Evolutionary conservation across 2,797 vertebrate genomes (phyloP), one percentile per base, ranked within the genome.

Genomic region (Lemur catta): DNA sequence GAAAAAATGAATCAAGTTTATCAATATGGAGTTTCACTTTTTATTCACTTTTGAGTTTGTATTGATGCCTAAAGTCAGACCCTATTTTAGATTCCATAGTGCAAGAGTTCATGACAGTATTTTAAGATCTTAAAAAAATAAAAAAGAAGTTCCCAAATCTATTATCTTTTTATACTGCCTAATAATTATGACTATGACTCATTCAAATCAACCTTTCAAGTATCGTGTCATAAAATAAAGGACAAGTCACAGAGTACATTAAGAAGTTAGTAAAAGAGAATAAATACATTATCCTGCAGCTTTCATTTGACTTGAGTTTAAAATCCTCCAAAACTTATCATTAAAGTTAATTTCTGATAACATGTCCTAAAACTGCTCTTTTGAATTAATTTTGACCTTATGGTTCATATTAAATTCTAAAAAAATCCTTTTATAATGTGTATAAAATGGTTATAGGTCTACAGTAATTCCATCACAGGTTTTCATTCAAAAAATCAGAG

Each of bases 101-200:
- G 89, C 11, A 97, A 98, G 43, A 65, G 63, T 96, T 97, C 97
- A 96, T 18, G 0, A 26, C 89, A 86, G 12, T 89, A 95, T 92
- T 98, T 94, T 97, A 96, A 94, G 82, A 85, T 79, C 76, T 96
- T 13, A 92, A 94, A 95, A 89, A 89, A 84, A 59, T 30, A 38
- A 92, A 78, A 92, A 97, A 97, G 90, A 76, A 93, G 33, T 72
- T 98, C 63, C 81, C 85, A 97, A 98, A 98, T 95, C 97, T 97
- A 97, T 97, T 98, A 96, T 96, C 43, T 94, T 95, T 95, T 93
- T 59, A 97, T 90, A 96, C 74, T 93, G 52, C 95, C 90, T 97
- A 97, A 98, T 97, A 98, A 98, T 98, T 98, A 98, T 57, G 95
- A 63, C 59, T 97, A 35, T 99, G 98, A 98, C 95, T 98, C 98